A percentile compares a stretch with the other conserved stretches of the same genome.
Conservation (phyloP, 1,140 invertebrate genomes). For the Ceratosolen solmsi region DNA sequence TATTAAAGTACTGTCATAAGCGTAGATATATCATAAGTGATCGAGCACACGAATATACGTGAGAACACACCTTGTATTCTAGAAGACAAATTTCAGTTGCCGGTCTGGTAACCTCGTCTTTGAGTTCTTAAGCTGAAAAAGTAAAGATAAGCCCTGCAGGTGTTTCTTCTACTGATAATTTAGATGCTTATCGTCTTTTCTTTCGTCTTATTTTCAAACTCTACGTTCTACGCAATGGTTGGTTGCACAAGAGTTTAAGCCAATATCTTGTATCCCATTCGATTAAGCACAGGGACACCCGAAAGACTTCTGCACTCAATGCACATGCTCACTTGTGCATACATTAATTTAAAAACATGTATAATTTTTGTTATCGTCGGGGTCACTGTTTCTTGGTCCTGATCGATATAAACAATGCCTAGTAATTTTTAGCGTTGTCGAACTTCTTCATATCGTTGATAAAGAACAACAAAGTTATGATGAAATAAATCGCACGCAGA, state of each 20-base stretch:
- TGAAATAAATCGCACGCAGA: not conserved
- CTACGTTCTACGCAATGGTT: not conserved
- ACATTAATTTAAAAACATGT: not conserved
- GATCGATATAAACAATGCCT: too few relatives aligned
- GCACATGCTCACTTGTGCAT: too few relatives aligned
- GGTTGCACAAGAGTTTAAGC: too few relatives aligned
- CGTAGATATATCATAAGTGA: not conserved
- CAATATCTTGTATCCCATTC: too few relatives aligned
- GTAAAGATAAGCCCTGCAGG: not conserved
- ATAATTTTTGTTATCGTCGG: not conserved
- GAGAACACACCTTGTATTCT: slow-evolving; percentile 16
- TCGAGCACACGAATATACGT: not conserved
- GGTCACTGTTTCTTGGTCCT: not conserved
- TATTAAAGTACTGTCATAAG: not conserved
- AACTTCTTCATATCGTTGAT: not conserved
- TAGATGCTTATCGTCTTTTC: not conserved
- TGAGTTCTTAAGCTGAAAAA: not conserved
- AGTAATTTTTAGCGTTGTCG: not conserved
- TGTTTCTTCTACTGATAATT: not conserved
- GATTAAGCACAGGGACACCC: too few relatives aligned
- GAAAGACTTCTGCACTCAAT: too few relatives aligned
- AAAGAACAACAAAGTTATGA: not conserved
- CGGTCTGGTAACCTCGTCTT: not conserved
- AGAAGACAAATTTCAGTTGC: not conserved
- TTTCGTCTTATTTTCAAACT: not conserved